Evolutionary conservation across 1,140 invertebrate genomes (phyloP), one percentile per base, ranked within the genome.

Genomic region (Drosophila sechellia): DNA sequence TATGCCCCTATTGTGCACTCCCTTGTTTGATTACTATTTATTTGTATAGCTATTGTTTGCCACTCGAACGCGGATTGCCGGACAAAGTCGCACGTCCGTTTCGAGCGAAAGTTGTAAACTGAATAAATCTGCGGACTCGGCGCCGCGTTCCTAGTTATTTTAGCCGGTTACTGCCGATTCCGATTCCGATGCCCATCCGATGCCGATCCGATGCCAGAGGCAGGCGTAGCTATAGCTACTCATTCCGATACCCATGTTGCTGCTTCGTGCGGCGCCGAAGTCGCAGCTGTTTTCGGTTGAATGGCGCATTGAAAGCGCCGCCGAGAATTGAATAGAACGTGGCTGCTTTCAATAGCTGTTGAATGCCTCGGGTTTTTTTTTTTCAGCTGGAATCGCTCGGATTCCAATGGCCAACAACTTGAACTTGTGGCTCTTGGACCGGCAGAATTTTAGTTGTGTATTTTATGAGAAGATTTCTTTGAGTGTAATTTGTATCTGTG

Each of bases 91-190:
- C 80, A 87, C 84, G 85, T 84, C 84, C 80, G 84, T 59, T 73
- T 60, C 84, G 57, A 77, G 48, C 84, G 77, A 84, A 84, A 80
- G 84, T 89, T 89, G 76, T 79, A 70, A 84, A 77, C 79, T 50
- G 84, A 87, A 87, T 87, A 87, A 87, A 77, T 84, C 84, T 83
- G 63, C 74, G 73, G 75, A 37, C 64, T 55, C 73, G 75, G 56
- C 40, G 83, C 64, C 70, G 59, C 59, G 68, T 68, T 74, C 59
- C 84, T 84, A 77, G 64, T 79, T 64, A 68, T 69, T 77, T 74
- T 59, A 56, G 73, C 64, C 53, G 57, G 80, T 64, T 72, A 50
- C 63, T 57, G 65, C 35, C 35, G 60, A 40, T 46, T 45, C 25
- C 66, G n/a, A 27, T 37, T 55, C 27, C 45, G 53, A 42, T 39